phyloP scores from a whole-genome alignment of 1,140 invertebrate genomes.

The Apis florea region DNA sequence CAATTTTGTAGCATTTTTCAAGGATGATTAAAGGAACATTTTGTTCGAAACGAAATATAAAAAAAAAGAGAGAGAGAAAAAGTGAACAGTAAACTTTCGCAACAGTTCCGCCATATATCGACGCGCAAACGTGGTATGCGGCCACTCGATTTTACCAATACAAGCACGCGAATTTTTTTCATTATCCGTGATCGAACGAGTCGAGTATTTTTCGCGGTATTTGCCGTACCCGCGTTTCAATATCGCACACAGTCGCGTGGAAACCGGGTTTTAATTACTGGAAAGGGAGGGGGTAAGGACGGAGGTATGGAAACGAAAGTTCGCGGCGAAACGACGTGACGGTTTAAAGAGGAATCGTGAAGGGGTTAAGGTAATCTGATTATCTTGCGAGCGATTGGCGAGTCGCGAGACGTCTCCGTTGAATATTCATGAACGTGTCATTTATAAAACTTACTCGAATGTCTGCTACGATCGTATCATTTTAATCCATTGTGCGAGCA shows the following conservation, averaged over 20 bases:
- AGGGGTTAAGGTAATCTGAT: slow-evolving; percentile 12
- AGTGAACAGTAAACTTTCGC: too few relatives aligned
- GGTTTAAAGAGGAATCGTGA: background rate
- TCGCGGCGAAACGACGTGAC: background rate
- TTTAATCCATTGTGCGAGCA: slow-evolving; percentile 17
- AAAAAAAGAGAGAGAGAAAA: too few relatives aligned
- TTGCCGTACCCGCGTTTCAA: background rate
- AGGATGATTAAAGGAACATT: too few relatives aligned
- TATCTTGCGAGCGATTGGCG: background rate
- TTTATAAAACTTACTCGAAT: slow-evolving; percentile 26
- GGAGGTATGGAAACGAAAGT: too few relatives aligned
- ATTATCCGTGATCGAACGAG: slow-evolving; percentile 11
- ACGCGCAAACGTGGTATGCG: background rate
- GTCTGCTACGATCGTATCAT: slow-evolving; percentile 13
- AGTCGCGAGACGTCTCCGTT: background rate
- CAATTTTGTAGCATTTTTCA: too few relatives aligned
- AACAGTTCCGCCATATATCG: background rate
- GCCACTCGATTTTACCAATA: slow-evolving; percentile 10
- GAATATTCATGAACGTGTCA: slow-evolving; percentile 17
- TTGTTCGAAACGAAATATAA: background rate
- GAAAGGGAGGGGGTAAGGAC: too few relatives aligned
- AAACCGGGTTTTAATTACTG: background rate
- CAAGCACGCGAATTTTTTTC: slow-evolving; percentile 1
- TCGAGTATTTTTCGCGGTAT: background rate
- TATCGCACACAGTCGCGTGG: background rate